These are phyloP conservation scores for Pemphigus obesinymphae DNA, from an alignment of 1,140 invertebrate species.

Conservation along the genomic window DNA sequence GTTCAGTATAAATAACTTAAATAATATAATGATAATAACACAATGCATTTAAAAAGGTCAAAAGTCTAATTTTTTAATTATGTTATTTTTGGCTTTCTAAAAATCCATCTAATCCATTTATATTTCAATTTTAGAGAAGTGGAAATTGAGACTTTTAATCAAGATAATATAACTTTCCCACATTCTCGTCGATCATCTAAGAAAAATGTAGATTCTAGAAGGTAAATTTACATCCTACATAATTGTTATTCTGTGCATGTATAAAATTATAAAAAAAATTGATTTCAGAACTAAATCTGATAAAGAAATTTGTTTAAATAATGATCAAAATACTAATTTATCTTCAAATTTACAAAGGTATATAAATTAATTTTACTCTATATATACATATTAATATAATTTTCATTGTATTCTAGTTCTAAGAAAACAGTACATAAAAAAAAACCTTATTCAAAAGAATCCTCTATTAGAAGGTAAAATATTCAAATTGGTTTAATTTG, in stretches of 20 bases:
- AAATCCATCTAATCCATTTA: too few species aligned
- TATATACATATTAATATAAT: not conserved
- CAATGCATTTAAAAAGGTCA: too few species aligned
- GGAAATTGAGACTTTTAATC: not conserved
- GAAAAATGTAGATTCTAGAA: not conserved
- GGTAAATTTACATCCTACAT: not conserved
- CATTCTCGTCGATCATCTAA: not conserved
- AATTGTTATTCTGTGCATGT: not conserved
- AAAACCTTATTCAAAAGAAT: not conserved
- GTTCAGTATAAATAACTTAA: too few species aligned
- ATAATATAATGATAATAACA: too few species aligned
- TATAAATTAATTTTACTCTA: not conserved
- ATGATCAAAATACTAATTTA: not conserved
- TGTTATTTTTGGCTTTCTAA: too few species aligned
- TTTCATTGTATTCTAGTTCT: not conserved
- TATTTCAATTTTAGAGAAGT: not conserved
- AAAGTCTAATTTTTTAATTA: too few species aligned
- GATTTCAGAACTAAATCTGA: not conserved
- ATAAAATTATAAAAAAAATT: not conserved
- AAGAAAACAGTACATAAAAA: not conserved
- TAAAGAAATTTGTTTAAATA: not conserved
- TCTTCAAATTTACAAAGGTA: not conserved
- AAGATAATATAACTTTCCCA: not conserved
- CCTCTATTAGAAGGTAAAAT: not conserved
- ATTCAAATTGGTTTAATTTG: not conserved